Evolutionary conservation across 2,888 invertebrate species (phyloP).

Genomic region (Agrotis puta): DNA sequence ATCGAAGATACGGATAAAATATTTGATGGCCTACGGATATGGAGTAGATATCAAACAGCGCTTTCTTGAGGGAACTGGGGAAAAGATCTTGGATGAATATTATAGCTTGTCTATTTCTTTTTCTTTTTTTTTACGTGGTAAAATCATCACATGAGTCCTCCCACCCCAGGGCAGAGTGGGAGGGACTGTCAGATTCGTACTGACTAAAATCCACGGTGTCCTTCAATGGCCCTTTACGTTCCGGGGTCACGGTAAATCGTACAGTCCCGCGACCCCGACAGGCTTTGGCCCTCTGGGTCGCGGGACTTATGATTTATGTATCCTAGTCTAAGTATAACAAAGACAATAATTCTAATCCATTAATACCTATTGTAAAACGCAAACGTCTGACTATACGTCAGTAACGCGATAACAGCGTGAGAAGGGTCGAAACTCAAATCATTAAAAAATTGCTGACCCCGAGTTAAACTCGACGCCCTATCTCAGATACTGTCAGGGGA

Average conservation of each 20-base stretch:
- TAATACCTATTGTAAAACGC: conserved; percentile 10
- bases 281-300: too few species aligned
- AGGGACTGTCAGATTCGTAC: too few species aligned
- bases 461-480: conserved; percentile 2
- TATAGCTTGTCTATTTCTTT: neutral
- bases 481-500: conserved; percentile 1
- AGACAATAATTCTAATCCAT: neutral
- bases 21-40: conserved; percentile 19
- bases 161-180: too few species aligned
- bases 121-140: too few species aligned
- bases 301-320: too few species aligned
- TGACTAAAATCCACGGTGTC: too few species aligned
- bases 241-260: too few species aligned
- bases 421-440: conserved; percentile 44
- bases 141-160: too few species aligned
- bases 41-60: neutral
- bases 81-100: neutral
- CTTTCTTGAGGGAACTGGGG: neutral
- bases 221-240: too few species aligned
- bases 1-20: conserved; percentile 32
- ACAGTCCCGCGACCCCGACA: too few species aligned
- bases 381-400: conserved; percentile 12
- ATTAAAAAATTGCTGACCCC: conserved; percentile 50
- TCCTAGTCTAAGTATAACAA: too few species aligned
- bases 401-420: conserved; percentile 18